Evolutionary conservation across 1,140 invertebrate genomes (phyloP), one percentile per base, ranked within the genome.

Genomic region (Pseudoatta argentina): DNA sequence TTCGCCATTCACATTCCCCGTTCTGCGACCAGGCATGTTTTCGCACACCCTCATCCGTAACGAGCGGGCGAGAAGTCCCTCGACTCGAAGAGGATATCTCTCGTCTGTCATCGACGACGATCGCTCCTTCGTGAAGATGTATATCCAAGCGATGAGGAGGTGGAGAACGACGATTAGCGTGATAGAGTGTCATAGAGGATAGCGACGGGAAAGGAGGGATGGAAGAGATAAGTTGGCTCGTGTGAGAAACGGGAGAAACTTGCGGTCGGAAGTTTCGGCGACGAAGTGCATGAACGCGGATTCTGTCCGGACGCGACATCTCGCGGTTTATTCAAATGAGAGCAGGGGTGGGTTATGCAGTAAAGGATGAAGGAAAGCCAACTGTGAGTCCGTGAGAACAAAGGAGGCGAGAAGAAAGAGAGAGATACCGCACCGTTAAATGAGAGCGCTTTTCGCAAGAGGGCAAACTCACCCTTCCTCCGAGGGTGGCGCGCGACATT

Each of bases 1-100:
- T 55, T 55, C 44, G 14, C 51, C 39, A n/a, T 39, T 30, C 24
- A 44, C n/a, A 34, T 18, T 78, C 73, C 55, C 53, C 21, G 69
- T 76, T 66, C 12, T 27, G 67, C 72, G 69, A 72, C 71, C 85
- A 63, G 55, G 81, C 79, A 44, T 69, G 73, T 78, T 87, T 79
- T 87, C 86, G 24, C 64, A 61, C 86, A 61, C 86, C 73, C 69
- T 82, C 61, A 18, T 85, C 48, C 61, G 79, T 88, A 87, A 78
- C 75, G 48, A 83, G 66, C 66, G 71, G 82, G 75, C 79, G 73
- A 88, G 75, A 85, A 85, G 72, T 77, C 75, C 61, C 51, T 66
- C 51, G 69, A 63, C 59, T 76, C 71, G 16, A n/a, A 14, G 76
- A 79, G 59, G 44, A 81, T 86, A 82, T 86, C 64, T 75, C 73